Conservation (phyloP, 1,140 invertebrate genomes). For the Neelides sp. region DNA sequence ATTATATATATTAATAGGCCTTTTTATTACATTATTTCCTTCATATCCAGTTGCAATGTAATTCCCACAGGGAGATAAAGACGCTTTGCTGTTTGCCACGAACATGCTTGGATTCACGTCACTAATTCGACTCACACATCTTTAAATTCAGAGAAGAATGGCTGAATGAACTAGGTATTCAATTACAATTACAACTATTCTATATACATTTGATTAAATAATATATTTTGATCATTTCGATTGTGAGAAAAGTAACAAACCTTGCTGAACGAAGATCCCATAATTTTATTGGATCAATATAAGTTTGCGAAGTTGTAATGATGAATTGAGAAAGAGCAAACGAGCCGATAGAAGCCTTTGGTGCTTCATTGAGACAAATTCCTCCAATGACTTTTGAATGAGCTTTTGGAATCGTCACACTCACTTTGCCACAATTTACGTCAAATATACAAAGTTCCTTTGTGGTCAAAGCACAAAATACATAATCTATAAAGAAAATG, state of each 20-base stretch:
- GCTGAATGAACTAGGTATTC: neutral
- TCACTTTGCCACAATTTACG: slow-evolving; percentile 16
- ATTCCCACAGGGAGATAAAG: slow-evolving; percentile 21
- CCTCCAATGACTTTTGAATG: slow-evolving; percentile 16
- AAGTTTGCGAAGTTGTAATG: slow-evolving; percentile 13
- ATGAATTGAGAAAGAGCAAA: slow-evolving; percentile 15
- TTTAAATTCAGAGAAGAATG: neutral
- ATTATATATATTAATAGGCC: neutral
- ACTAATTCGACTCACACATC: slow-evolving; percentile 16
- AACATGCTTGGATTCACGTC: slow-evolving; percentile 14
- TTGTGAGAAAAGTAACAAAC: too few relatives aligned
- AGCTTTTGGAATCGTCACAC: slow-evolving; percentile 9
- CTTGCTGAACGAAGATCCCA: slow-evolving; percentile 25
- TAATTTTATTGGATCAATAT: slow-evolving; percentile 21
- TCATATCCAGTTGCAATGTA: slow-evolving; percentile 27
- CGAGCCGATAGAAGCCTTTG: slow-evolving; percentile 4
- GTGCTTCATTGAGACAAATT: slow-evolving; percentile 27
- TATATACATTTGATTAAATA: neutral
- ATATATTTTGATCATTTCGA: neutral
- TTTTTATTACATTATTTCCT: slow-evolving; percentile 17
- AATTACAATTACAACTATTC: neutral
- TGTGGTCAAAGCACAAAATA: slow-evolving; percentile 18
- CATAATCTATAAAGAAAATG: slow-evolving; percentile 12
- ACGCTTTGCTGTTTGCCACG: slow-evolving; percentile 15
- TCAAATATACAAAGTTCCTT: slow-evolving; percentile 19